Evolutionary conservation across 1,140 invertebrate genomes (phyloP).

Genomic region (Drosophila novamexicana): DNA sequence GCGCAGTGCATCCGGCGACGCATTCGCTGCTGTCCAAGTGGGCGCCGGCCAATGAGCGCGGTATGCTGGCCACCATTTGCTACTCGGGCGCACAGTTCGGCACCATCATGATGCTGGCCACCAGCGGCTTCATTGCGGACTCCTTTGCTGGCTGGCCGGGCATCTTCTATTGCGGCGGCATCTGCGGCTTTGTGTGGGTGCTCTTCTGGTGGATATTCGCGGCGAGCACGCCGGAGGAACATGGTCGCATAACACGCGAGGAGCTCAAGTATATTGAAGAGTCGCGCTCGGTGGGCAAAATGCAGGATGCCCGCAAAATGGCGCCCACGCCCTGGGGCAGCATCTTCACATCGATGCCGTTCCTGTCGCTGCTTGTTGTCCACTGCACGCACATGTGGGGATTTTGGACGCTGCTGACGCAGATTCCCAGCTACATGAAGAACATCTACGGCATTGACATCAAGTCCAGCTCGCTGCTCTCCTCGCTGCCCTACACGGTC

Average conservation of each 20-base stretch:
- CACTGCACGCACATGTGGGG: constrained; percentile 98
- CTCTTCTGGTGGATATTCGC: constrained; percentile 88
- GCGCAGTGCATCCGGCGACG: constrained; percentile 92
- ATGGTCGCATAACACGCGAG: constrained; percentile 86
- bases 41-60: constrained; percentile 87
- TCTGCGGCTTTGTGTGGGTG: constrained; percentile 87
- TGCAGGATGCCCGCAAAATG: constrained; percentile 53
- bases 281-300: constrained; percentile 69
- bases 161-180: constrained; percentile 92
- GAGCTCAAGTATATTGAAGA: constrained; percentile 88
- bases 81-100: constrained; percentile 90
- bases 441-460: constrained; percentile 92
- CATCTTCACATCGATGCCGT: constrained; percentile 91
- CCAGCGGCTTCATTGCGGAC: constrained; percentile 87
- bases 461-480: constrained; percentile 88
- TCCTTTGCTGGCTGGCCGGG: constrained; percentile 90
- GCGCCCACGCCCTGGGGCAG: constrained; percentile 88
- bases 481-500: constrained; percentile 92
- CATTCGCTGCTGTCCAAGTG: constrained; percentile 93
- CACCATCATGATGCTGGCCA: constrained; percentile 89
- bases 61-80: constrained; percentile 86
- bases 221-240: constrained; percentile 87
- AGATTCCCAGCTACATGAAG: constrained; percentile 96
- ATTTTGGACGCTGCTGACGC: constrained; percentile 96
- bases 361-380: constrained; percentile 92